Percentiles rank a stretch among this genome's conserved stretches.
Evolutionary conservation across 1,140 invertebrate genomes (phyloP).

Genomic region (Drosophila melanogaster): Release_6_plus_ISO1_MT NT_033779.5:3428501-3429000

Average conservation of each 20-base stretch:
- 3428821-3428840: not conserved
- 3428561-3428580: conserved; percentile 51
- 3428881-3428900: not conserved
- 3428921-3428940: too few species aligned
- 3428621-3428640: conserved; percentile 67
- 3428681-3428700: conserved; percentile 38
- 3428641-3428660: conserved; percentile 24
- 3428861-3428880: too few species aligned
- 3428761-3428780: conserved; percentile 36
- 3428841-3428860: not conserved
- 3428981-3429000: conserved; percentile 24
- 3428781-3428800: conserved; percentile 48
- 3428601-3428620: conserved; percentile 55
- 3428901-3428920: too few species aligned
- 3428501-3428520: conserved; percentile 12
- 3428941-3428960: not conserved
- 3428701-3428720: conserved; percentile 47
- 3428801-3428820: conserved; percentile 24
- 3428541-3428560: conserved; percentile 47
- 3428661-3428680: not conserved
- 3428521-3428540: conserved; percentile 81
- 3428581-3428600: conserved; percentile 38
- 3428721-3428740: conserved; percentile 34
- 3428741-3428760: conserved; percentile 26
- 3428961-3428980: not conserved